phyloP scores from a whole-genome alignment of 2,113 vertebrate species.

The Oryzias curvinotus region DNA sequence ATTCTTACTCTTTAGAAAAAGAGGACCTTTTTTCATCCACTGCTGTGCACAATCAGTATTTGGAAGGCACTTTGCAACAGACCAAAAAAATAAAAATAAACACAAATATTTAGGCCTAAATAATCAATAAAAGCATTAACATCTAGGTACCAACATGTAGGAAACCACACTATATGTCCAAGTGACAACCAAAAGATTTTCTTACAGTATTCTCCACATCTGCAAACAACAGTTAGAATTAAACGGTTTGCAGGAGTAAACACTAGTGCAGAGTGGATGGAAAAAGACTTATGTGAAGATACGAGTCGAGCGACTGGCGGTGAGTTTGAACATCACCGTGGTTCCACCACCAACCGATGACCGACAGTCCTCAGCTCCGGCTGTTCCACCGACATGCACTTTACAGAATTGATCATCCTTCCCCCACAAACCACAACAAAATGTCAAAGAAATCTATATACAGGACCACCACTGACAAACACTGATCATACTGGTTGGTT shows the following conservation, averaged over 20 bases:
- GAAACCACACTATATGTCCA: slow-evolving; percentile 41
- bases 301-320: slow-evolving; percentile 48
- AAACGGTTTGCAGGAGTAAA: slow-evolving; percentile 44
- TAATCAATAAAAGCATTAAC: slow-evolving; percentile 31
- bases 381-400: slow-evolving; percentile 37
- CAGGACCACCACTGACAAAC: slow-evolving; percentile 68
- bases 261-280: slow-evolving; percentile 65
- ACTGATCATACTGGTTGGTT: slow-evolving; percentile 64
- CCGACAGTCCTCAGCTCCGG: slow-evolving; percentile 55
- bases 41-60: slow-evolving; percentile 81
- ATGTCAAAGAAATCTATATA: slow-evolving; percentile 56
- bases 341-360: slow-evolving; percentile 68
- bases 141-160: slow-evolving; percentile 54
- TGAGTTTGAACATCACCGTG: slow-evolving; percentile 35
- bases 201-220: slow-evolving; percentile 39
- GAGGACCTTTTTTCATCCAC: slow-evolving; percentile 71
- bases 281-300: slow-evolving; percentile 30
- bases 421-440: slow-evolving; percentile 39
- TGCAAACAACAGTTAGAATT: slow-evolving; percentile 28
- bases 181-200: slow-evolving; percentile 24
- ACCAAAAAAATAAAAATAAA: slow-evolving; percentile 65
- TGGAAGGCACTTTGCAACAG: slow-evolving; percentile 86
- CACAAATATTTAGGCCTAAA: slow-evolving; percentile 45
- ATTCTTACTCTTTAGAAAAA: slow-evolving; percentile 69
- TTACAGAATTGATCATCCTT: slow-evolving; percentile 62